Evolutionary conservation across 2,888 invertebrate species (phyloP).

Genomic region (Cosmia trapezina): DNA sequence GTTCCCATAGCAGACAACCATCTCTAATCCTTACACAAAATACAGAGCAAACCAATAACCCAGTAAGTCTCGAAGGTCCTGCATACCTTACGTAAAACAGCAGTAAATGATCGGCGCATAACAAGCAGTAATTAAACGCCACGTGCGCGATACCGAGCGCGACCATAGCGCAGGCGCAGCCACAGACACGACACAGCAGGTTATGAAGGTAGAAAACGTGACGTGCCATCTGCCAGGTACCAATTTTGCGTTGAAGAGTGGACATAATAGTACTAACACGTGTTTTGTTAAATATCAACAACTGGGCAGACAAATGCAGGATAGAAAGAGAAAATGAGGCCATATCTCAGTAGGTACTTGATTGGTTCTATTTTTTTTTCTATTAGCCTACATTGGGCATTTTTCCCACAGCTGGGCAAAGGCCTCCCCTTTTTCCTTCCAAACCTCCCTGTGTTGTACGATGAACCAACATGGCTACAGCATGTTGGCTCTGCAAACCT

Average conservation of each 20-base stretch:
- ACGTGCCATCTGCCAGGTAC: background rate
- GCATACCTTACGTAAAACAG: conserved; percentile 43
- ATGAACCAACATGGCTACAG: too few relatives aligned
- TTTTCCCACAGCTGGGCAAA: too few relatives aligned
- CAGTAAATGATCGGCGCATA: conserved; percentile 34
- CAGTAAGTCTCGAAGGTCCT: background rate
- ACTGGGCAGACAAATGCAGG: too few relatives aligned
- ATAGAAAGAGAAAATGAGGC: background rate
- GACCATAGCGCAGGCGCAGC: conserved; percentile 20
- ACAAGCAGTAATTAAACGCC: conserved; percentile 51
- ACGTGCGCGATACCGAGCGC: conserved; percentile 58
- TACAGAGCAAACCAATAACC: background rate
- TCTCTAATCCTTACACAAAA: background rate
- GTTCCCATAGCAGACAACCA: background rate
- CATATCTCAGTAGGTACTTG: background rate
- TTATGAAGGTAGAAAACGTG: conserved; percentile 5
- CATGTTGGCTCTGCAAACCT: too few relatives aligned
- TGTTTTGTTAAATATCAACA: background rate
- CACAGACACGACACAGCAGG: conserved; percentile 35
- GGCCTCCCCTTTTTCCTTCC: too few relatives aligned
- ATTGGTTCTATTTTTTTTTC: too few relatives aligned
- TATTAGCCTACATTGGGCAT: too few relatives aligned
- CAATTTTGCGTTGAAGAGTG: background rate
- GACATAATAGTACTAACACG: background rate
- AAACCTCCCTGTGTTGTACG: too few relatives aligned